phyloP scores from a whole-genome alignment of 2,113 vertebrate genomes.

The Phyllostomus discolor region DNA sequence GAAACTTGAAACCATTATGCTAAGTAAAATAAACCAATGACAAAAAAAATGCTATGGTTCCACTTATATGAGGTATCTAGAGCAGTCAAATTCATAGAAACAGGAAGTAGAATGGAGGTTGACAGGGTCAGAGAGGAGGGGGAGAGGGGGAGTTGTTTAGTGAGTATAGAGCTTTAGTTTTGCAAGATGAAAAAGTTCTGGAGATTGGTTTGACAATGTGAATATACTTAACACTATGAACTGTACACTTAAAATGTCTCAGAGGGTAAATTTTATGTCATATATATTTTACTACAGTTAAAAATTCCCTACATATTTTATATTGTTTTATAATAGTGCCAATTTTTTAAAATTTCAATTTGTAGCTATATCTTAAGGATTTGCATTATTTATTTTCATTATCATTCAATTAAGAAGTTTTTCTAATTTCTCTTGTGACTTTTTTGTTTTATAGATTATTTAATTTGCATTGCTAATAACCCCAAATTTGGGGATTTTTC shows the following conservation, averaged over 20 bases:
- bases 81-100: no score
- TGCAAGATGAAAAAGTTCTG: background rate
- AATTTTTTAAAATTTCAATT: background rate
- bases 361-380: background rate
- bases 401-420: background rate
- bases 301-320: background rate
- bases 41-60: background rate
- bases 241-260: background rate
- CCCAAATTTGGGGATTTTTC: background rate
- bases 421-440: background rate
- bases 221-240: background rate
- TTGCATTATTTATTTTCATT: background rate
- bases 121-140: no score
- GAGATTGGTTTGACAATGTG: background rate
- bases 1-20: background rate
- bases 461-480: background rate
- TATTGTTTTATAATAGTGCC: background rate
- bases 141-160: no score
- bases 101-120: no score
- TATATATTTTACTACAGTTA: background rate
- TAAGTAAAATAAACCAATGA: background rate
- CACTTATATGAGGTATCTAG: background rate
- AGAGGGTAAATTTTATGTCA: background rate
- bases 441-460: background rate
- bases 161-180: no score